Conservation (phyloP, 2,888 invertebrate species). For the Halictus quadricinctus region DNA sequence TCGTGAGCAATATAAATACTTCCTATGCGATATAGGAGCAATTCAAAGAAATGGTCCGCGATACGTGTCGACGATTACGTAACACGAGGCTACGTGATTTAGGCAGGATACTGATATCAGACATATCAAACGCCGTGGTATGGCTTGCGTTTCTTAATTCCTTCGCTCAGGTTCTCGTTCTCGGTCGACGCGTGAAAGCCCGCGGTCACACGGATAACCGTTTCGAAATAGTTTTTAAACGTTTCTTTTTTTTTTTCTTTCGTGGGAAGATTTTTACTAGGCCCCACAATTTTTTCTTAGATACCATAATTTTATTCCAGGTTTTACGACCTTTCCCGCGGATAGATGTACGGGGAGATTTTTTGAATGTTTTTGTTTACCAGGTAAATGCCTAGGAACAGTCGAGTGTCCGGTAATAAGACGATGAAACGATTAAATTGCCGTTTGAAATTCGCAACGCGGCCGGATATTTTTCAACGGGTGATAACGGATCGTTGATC, state of each 20-base stretch:
- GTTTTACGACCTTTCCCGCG: not conserved
- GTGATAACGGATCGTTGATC: slow-evolving; percentile 73
- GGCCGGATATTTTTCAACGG: slow-evolving; percentile 77
- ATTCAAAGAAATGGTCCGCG: slow-evolving; percentile 48
- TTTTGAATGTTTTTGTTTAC: not conserved
- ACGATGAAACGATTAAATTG: not conserved
- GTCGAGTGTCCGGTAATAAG: not conserved
- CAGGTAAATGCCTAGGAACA: not conserved
- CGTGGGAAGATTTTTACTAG: not conserved
- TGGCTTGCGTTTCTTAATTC: slow-evolving; percentile 11
- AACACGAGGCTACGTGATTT: slow-evolving; percentile 52
- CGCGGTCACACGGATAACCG: not conserved
- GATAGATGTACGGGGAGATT: not conserved
- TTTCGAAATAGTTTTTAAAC: not conserved
- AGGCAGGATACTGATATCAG: slow-evolving; percentile 50
- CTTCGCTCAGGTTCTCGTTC: not conserved
- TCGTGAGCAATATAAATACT: slow-evolving; percentile 38
- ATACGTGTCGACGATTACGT: slow-evolving; percentile 56
- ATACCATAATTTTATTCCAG: not conserved
- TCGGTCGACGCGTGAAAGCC: not conserved
- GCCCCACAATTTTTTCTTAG: not conserved
- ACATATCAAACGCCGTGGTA: not conserved
- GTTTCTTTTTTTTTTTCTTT: not conserved
- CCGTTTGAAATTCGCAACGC: slow-evolving; percentile 14
- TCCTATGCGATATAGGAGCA: slow-evolving; percentile 28